Percentiles rank a stretch among this genome's conserved stretches.
Conservation (phyloP, 2,797 vertebrate species). For the Pantherophis alleghaniensis region DNA sequence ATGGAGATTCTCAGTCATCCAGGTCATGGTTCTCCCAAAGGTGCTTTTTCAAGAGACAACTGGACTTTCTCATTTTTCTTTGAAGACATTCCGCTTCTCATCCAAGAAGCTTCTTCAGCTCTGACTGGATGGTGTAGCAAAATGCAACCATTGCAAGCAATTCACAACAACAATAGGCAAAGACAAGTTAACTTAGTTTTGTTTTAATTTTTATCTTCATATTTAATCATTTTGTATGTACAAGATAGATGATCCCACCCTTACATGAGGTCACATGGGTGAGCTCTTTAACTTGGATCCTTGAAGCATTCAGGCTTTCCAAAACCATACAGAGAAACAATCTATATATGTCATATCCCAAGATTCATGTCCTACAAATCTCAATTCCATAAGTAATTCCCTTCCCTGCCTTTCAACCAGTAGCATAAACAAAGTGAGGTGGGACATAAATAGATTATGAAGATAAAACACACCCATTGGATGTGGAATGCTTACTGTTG, state of each 20-base stretch:
- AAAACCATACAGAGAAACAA: not conserved
- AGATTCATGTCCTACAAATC: not conserved
- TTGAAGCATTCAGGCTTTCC: not conserved
- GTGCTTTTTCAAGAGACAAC: too few species aligned
- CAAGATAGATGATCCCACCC: not conserved
- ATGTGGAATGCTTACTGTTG: not conserved
- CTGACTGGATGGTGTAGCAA: not conserved
- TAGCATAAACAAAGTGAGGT: not conserved
- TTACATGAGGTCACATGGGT: not conserved
- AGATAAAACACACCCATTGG: not conserved
- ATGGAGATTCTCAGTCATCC: not conserved
- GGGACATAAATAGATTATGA: not conserved
- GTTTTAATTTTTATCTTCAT: not conserved
- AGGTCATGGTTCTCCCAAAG: not conserved
- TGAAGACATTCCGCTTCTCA: too few species aligned
- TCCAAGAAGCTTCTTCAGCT: too few species aligned
- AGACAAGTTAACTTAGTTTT: not conserved
- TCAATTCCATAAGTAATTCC: not conserved
- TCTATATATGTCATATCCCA: not conserved
- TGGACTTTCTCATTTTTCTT: too few species aligned
- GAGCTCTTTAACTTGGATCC: not conserved
- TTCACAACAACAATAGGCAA: not conserved
- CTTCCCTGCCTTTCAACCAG: not conserved
- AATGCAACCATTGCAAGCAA: not conserved
- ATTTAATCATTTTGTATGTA: not conserved